Evolutionary conservation across 30 jellyfish, hydroid and myxozoan genomes (phyloP), one percentile per base, ranked within the genome.

Genomic region (Aurelia coerulea): DNA sequence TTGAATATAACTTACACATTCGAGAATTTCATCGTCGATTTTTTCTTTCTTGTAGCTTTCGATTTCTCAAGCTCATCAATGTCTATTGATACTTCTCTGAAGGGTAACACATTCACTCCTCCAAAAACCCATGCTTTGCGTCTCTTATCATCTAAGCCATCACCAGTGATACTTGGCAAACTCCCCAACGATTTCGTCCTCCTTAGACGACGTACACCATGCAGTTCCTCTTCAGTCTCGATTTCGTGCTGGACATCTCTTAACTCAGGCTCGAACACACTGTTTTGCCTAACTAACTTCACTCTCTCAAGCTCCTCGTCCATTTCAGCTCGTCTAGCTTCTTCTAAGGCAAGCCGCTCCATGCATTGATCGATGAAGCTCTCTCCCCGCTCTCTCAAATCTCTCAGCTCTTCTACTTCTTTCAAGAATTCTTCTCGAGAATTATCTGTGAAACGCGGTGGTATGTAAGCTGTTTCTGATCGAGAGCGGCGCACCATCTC

Each of bases 111-210:
- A 59, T 68, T 60, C n/a, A 82, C 84, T n/a, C 91, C 91, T 15
- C 91, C 91, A 69, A 82, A 82, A 8, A 82, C 79, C 91, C 91
- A 82, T 11, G 91, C n/a, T n/a, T 54, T 82, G 19, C 78, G 67
- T 51, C 39, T 82, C 23, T 51, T 39, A 1, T 37, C 29, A 6
- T 62, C 78, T 6, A 5, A 37, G 49, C 78, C 72, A 23, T 58
- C 68, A 8, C 78, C 88, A 16, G 18, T 63, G 17, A 78, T 18
- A 19, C 53, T 46, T 8, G 88, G 78, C 4, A 78, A 66, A 39
- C 88, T 78, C 5, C 88, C 79, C 17, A 78, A 65, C 18, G 88
- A 78, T 58, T 49, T 62, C 33, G 88, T 78, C 32, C 88, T 33
- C 33, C 68, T 62, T 39, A 78, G 52, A 18, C 32, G 23, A 8